phyloP scores from a whole-genome alignment of 2,888 invertebrate genomes.

The Ophraella communa region DNA sequence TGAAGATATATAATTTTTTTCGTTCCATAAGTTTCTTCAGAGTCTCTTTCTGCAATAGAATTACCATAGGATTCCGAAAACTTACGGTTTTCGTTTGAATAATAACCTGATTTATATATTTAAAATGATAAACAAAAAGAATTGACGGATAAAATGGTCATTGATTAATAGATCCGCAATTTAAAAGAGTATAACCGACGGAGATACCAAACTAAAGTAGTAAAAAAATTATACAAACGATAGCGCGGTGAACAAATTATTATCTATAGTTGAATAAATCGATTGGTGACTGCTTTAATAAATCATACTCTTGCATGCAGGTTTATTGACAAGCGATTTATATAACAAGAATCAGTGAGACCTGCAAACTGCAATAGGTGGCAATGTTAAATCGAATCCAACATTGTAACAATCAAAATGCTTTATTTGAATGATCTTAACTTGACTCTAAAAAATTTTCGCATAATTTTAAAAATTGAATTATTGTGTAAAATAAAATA shows the following conservation, averaged over 20 bases:
- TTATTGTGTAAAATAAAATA: too few species aligned
- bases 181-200: conserved; percentile 31
- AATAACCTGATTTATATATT: not conserved
- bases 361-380: too few species aligned
- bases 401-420: too few species aligned
- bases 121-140: conserved; percentile 1
- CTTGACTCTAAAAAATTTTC: too few species aligned
- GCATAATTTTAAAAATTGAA: too few species aligned
- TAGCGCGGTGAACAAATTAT: conserved; percentile 37
- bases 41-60: too few species aligned
- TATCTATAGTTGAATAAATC: conserved; percentile 45
- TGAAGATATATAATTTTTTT: too few species aligned
- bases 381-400: too few species aligned
- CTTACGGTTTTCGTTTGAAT: not conserved
- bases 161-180: conserved; percentile 35
- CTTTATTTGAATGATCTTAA: too few species aligned
- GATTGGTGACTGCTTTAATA: conserved; percentile 40
- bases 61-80: too few species aligned
- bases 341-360: too few species aligned
- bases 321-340: conserved; percentile 4
- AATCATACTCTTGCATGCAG: not conserved
- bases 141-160: conserved; percentile 29
- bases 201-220: conserved; percentile 35
- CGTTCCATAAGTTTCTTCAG: too few species aligned
- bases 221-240: conserved; percentile 39